These are phyloP conservation scores for Rhinophrynus dorsalis DNA, from an alignment of 2,797 vertebrate species.

Conservation along the genomic window DNA sequence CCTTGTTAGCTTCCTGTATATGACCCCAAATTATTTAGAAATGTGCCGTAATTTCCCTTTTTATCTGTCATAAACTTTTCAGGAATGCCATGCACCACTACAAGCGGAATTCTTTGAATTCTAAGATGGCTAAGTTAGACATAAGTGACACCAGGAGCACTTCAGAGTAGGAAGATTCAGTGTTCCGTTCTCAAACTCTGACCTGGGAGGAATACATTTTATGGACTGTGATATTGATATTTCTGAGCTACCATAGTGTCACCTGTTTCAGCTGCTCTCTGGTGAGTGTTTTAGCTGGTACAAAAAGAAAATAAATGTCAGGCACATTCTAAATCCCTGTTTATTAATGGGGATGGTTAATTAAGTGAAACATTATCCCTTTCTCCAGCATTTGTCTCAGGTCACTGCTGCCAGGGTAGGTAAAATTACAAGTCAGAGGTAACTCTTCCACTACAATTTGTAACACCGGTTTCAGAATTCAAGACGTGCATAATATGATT, in stretches of 20 bases:
- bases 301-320: background rate
- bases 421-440: background rate
- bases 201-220: background rate
- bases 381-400: background rate
- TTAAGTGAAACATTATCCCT: constrained; percentile 2
- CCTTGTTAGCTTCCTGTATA: too few species aligned
- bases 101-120: too few species aligned
- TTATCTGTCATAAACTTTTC: too few species aligned
- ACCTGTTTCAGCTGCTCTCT: constrained; percentile 26
- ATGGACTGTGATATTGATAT: background rate
- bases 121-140: constrained; percentile 22
- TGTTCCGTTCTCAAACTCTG: background rate
- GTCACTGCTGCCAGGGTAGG: background rate
- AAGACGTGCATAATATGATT: background rate
- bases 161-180: too few species aligned
- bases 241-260: background rate
- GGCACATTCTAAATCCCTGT: background rate
- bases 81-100: too few species aligned
- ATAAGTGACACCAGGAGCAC: too few species aligned
- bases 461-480: background rate
- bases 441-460: background rate
- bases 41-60: too few species aligned
- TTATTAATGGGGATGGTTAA: constrained; percentile 11
- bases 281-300: background rate
- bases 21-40: too few species aligned